phyloP scores from a whole-genome alignment of 2,113 vertebrate genomes.

The Mesembrinibis cayennensis region DNA sequence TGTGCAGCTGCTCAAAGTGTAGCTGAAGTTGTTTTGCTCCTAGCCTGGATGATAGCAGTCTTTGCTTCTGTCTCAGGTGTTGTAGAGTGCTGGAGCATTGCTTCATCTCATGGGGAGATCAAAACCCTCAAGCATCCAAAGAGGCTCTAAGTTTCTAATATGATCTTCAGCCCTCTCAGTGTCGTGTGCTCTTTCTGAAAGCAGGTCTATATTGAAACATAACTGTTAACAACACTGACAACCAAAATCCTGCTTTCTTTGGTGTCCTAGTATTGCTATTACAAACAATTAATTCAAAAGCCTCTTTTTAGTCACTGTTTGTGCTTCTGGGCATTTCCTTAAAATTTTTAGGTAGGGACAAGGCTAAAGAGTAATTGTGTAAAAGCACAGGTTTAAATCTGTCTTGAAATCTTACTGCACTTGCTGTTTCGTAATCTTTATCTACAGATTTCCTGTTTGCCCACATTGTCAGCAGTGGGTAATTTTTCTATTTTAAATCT shows the following conservation, averaged over 20 bases:
- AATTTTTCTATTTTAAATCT: neutral
- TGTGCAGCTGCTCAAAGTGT: neutral
- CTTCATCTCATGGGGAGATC: neutral
- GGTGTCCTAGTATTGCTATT: neutral
- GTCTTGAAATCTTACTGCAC: neutral
- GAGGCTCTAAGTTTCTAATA: neutral
- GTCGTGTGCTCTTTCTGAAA: neutral
- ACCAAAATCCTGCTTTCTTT: neutral
- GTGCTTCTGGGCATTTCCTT: neutral
- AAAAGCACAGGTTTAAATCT: neutral
- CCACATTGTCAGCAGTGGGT: neutral
- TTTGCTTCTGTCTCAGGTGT: neutral
- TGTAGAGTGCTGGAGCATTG: neutral
- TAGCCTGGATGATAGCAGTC: neutral
- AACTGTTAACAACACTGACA: neutral
- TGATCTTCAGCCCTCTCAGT: neutral
- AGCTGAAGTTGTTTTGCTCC: neutral
- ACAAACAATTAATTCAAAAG: neutral
- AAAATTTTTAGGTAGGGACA: neutral
- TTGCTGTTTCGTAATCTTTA: conserved; percentile 34
- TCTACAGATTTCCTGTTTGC: conserved; percentile 39
- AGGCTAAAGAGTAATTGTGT: neutral
- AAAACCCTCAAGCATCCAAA: neutral
- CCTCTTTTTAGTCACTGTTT: neutral
- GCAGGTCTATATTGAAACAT: neutral